Conservation (phyloP, 2,113 vertebrate genomes). For the Castor canadensis region DNA sequence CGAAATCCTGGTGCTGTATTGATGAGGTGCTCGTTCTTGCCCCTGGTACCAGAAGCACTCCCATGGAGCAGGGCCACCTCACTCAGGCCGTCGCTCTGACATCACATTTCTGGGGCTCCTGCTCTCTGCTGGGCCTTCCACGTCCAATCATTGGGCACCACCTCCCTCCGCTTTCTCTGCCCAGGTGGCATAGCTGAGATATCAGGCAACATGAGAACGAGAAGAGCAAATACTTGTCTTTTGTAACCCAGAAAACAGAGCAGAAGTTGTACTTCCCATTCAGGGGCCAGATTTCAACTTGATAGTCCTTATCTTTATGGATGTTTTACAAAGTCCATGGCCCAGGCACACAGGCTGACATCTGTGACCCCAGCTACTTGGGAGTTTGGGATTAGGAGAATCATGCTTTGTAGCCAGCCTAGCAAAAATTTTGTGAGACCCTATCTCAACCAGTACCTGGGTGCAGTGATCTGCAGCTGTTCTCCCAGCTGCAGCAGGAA, state of each 20-base stretch:
- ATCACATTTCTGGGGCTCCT: fast-evolving
- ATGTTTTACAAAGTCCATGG: too few species aligned
- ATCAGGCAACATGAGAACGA: fast-evolving
- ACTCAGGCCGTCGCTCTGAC: fast-evolving
- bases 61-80: too few species aligned
- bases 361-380: too few species aligned
- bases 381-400: too few species aligned
- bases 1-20: fast-evolving
- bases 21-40: fast-evolving
- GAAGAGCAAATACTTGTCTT: fast-evolving
- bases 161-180: too few species aligned
- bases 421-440: too few species aligned
- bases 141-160: background rate
- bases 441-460: too few species aligned
- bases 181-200: too few species aligned
- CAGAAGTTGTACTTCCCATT: background rate
- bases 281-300: background rate
- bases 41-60: background rate
- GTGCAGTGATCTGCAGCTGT: too few species aligned
- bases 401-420: too few species aligned
- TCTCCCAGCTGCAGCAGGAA: too few species aligned
- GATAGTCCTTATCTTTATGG: background rate
- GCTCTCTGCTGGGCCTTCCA: background rate
- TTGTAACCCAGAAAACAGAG: background rate
- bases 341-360: too few species aligned